Evolutionary conservation across 2,888 invertebrate species (phyloP).

Genomic region (Galeopsomyia nigrocyanea): DNA sequence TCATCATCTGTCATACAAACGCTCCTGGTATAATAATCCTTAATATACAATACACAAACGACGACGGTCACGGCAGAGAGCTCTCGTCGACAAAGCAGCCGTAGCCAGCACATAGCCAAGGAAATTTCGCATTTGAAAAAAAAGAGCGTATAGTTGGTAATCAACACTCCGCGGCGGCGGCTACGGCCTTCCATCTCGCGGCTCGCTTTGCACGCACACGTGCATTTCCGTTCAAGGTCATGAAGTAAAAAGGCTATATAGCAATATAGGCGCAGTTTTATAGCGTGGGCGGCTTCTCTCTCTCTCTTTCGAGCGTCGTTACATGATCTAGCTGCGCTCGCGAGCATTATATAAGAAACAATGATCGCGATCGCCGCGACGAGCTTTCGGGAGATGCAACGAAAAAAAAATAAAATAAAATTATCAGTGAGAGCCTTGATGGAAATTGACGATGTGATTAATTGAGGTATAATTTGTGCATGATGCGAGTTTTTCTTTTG

Average conservation of each 20-base stretch:
- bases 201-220: conserved; percentile 6
- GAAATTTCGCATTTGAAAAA: no score
- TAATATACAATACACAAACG: not conserved
- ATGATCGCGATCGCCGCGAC: conserved; percentile 53
- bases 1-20: no score
- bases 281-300: not conserved
- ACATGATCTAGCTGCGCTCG: conserved; percentile 64
- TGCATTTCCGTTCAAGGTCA: conserved; percentile 60
- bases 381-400: not conserved
- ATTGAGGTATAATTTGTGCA: no score
- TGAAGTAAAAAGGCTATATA: conserved; percentile 63
- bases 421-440: not conserved
- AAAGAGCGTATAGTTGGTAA: no score
- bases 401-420: not conserved
- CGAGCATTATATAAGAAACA: conserved; percentile 67
- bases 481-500: no score
- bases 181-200: not conserved
- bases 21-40: no score
- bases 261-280: not conserved
- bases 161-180: no score
- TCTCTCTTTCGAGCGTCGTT: conserved; percentile 54
- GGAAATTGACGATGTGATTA: not conserved
- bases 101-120: no score
- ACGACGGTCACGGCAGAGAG: not conserved
- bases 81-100: not conserved